These are phyloP conservation scores for Drosophila teissieri DNA, from an alignment of 1,140 invertebrate genomes.

Conservation along the genomic window DNA sequence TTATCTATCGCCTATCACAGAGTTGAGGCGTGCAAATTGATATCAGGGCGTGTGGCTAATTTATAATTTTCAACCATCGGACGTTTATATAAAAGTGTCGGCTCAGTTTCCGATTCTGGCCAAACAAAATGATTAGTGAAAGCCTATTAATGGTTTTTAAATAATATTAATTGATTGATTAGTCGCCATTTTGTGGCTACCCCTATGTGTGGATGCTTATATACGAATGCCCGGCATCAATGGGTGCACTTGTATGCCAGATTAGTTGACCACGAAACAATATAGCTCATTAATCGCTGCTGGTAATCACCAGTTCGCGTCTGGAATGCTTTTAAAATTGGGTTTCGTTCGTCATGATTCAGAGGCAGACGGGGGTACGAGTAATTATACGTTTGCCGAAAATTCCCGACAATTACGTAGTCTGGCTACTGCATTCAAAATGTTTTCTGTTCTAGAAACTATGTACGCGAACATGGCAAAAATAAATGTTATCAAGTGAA, in stretches of 20 bases:
- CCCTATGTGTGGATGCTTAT: neutral
- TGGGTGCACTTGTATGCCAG: constrained; percentile 14
- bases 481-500: neutral
- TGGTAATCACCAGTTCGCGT: constrained; percentile 28
- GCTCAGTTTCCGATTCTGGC: constrained; percentile 46
- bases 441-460: neutral
- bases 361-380: constrained; percentile 9
- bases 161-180: constrained; percentile 70
- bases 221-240: constrained; percentile 13
- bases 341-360: constrained; percentile 34
- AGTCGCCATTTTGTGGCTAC: constrained; percentile 3
- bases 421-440: constrained; percentile 12
- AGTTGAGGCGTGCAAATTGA: constrained; percentile 58
- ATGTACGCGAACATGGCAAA: neutral
- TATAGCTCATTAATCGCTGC: constrained; percentile 27
- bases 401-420: constrained; percentile 16
- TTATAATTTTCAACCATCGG: constrained; percentile 41
- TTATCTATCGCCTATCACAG: constrained; percentile 46
- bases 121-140: constrained; percentile 82
- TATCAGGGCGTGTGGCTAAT: constrained; percentile 73
- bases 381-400: constrained; percentile 39
- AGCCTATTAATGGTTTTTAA: constrained; percentile 76
- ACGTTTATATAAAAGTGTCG: constrained; percentile 21
- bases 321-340: constrained; percentile 27
- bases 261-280: constrained; percentile 31